Evolutionary conservation across 2,888 invertebrate species (phyloP).

Genomic region (Metalampra italica): DNA sequence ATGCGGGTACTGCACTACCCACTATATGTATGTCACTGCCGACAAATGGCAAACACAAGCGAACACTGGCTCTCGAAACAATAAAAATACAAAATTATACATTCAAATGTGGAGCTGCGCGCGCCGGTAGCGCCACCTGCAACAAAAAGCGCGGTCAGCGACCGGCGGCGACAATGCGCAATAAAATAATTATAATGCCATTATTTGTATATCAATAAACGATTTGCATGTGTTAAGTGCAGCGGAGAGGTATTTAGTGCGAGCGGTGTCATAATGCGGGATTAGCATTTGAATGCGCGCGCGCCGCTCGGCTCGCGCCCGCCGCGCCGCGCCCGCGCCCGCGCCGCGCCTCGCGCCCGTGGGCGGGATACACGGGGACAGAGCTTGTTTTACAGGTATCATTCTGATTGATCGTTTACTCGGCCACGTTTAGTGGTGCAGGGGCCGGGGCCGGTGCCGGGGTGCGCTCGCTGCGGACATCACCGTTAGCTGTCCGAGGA

Average conservation of each 20-base stretch:
- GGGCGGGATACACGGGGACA: conserved; percentile 10
- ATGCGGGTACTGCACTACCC: neutral
- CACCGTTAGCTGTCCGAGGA: neutral
- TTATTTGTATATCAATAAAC: conserved; percentile 72
- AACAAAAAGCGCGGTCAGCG: conserved; percentile 48
- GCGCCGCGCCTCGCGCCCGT: neutral
- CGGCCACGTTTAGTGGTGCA: neutral
- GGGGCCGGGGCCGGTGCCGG: neutral
- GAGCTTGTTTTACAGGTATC: conserved; percentile 10
- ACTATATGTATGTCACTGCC: neutral
- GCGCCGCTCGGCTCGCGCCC: neutral
- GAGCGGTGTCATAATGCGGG: conserved; percentile 36
- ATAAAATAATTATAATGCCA: conserved; percentile 70
- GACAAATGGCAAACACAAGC: neutral
- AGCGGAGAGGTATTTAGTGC: conserved; percentile 38
- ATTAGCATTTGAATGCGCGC: conserved; percentile 50
- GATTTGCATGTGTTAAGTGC: conserved; percentile 72
- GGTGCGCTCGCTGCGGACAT: neutral
- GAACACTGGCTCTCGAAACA: conserved; percentile 16
- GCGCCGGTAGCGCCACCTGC: conserved; percentile 49
- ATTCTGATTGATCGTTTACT: conserved; percentile 9
- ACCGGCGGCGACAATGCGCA: conserved; percentile 57
- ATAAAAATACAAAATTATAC: conserved; percentile 54
- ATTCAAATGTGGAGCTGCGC: conserved; percentile 48
- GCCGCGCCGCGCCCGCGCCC: neutral